Conservation (phyloP, 53 echinoderm and acorn worm species). For the Paracentrotus lividus region DNA sequence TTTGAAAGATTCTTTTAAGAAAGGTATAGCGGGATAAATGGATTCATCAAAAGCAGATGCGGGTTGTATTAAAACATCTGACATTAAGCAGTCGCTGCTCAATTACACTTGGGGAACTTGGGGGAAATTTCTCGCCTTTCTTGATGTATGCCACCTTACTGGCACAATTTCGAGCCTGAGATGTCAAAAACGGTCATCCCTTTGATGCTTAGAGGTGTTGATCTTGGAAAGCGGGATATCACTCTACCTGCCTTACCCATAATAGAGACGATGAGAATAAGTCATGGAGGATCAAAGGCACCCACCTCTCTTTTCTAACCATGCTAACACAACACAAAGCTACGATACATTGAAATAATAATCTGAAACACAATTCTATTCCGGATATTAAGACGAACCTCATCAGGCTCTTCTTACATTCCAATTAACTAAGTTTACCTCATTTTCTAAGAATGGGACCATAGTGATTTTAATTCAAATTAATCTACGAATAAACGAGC, state of each 20-base stretch:
- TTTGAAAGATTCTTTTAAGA: not conserved
- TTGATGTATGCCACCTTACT: not conserved
- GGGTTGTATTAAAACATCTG: not conserved
- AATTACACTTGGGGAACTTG: not conserved
- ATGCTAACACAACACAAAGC: too few relatives aligned
- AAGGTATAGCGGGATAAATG: not conserved
- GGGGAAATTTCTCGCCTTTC: not conserved
- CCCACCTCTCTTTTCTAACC: too few relatives aligned
- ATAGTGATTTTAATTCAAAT: too few relatives aligned
- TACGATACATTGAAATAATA: too few relatives aligned
- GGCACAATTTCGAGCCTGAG: not conserved
- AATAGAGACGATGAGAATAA: too few relatives aligned
- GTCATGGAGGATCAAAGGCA: too few relatives aligned
- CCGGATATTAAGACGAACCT: too few relatives aligned
- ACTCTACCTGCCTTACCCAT: not conserved
- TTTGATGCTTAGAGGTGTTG: not conserved
- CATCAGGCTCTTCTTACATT: too few relatives aligned
- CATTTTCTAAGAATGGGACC: too few relatives aligned
- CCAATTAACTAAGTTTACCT: too few relatives aligned
- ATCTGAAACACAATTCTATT: too few relatives aligned
- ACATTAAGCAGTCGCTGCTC: not conserved
- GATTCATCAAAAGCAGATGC: not conserved
- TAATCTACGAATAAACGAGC: too few relatives aligned
- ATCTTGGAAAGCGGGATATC: not conserved
- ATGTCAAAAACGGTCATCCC: not conserved